These are phyloP conservation scores for Creontiades dilutus DNA, from an alignment of 2,888 invertebrate genomes.

Conservation along the genomic window DNA sequence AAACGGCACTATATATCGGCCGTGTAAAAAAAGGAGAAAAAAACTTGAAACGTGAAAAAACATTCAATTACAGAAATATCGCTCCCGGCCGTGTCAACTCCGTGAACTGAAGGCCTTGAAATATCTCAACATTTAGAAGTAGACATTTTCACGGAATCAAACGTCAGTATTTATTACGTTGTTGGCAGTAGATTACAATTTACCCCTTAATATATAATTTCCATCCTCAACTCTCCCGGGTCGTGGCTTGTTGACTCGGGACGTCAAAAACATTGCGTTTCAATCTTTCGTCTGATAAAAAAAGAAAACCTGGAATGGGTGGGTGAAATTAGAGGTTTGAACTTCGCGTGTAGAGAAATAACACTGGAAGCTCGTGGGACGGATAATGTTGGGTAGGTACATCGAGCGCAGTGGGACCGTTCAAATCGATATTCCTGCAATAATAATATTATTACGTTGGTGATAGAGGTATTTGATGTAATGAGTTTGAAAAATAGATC, in stretches of 20 bases:
- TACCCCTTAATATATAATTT: neutral
- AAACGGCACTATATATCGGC: neutral
- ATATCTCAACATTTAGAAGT: no score
- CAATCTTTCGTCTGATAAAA: conserved; percentile 10
- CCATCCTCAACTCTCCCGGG: neutral
- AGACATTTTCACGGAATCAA: neutral
- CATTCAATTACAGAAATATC: neutral
- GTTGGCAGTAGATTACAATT: neutral
- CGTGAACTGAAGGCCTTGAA: neutral
- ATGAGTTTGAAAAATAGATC: no score
- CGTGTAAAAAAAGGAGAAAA: neutral
- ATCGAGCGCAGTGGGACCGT: neutral
- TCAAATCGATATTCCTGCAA: neutral
- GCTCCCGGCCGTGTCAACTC: neutral
- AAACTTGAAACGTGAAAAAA: neutral
- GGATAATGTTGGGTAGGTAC: neutral
- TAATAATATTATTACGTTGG: neutral
- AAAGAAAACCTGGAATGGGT: neutral
- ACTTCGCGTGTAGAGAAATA: conserved; percentile 25
- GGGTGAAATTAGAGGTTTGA: conserved; percentile 4
- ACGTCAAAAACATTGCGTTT: conserved; percentile 5
- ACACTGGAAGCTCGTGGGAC: neutral
- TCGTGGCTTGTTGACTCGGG: neutral
- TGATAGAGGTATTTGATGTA: no score
- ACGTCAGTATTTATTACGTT: neutral